Evolutionary conservation across 1,140 invertebrate genomes (phyloP).

Genomic region (Zelostemma sp.): DNA sequence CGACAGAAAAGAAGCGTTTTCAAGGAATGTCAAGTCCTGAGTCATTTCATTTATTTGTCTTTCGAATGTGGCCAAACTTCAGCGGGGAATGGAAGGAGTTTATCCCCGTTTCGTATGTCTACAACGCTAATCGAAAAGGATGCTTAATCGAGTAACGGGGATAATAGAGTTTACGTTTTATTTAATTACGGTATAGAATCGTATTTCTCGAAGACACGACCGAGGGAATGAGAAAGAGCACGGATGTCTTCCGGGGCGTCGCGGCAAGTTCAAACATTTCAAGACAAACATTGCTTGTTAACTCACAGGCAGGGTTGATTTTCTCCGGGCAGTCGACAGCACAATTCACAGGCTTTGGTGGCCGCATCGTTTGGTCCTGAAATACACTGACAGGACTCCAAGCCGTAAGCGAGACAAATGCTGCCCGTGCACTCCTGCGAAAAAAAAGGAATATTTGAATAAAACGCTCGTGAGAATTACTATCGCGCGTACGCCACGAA

Average conservation of each 20-base stretch:
- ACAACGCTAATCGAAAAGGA: constrained; percentile 41
- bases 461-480: constrained; percentile 15
- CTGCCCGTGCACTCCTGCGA: constrained; percentile 90
- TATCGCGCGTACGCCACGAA: not conserved
- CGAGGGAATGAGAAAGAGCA: not conserved
- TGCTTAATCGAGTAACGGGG: constrained; percentile 28
- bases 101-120: constrained; percentile 16
- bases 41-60: constrained; percentile 38
- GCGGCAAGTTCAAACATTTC: not conserved
- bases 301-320: constrained; percentile 78
- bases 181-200: constrained; percentile 43
- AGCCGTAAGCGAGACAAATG: constrained; percentile 91
- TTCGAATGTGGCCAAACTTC: constrained; percentile 22
- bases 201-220: constrained; percentile 14
- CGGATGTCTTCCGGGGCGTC: not conserved
- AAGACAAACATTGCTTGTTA: constrained; percentile 12
- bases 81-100: constrained; percentile 17
- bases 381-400: constrained; percentile 96
- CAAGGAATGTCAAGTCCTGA: constrained; percentile 17
- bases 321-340: constrained; percentile 89
- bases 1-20: constrained; percentile 18
- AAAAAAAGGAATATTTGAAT: constrained; percentile 31
- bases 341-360: constrained; percentile 90
- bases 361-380: constrained; percentile 80
- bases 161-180: constrained; percentile 41